These are phyloP conservation scores for Loriculus beryllinus DNA, from an alignment of 2,797 vertebrate genomes.

Conservation along the genomic window DNA sequence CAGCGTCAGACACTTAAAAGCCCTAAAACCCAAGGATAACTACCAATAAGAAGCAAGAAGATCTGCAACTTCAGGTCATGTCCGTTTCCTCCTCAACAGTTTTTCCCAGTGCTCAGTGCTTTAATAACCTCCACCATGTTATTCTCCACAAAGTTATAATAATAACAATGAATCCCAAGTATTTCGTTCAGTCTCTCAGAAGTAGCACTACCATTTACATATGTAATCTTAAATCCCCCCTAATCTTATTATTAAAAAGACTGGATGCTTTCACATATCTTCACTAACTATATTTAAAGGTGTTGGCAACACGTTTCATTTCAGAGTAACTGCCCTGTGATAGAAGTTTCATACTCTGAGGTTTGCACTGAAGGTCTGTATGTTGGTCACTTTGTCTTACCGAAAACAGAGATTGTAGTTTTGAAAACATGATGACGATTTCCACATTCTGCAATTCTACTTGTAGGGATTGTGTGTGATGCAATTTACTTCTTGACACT, in stretches of 20 bases:
- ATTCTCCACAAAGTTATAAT: neutral
- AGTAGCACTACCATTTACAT: neutral
- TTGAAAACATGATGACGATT: neutral
- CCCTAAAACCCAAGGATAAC: neutral
- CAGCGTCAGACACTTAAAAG: neutral
- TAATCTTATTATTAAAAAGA: neutral
- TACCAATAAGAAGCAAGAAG: neutral
- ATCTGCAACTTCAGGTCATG: neutral
- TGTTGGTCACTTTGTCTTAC: neutral
- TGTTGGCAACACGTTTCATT: neutral
- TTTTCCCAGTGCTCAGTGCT: neutral
- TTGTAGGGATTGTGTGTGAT: neutral
- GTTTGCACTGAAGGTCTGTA: neutral
- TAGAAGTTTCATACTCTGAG: neutral
- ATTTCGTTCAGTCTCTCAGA: neutral
- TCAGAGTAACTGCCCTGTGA: neutral
- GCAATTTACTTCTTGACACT: conserved; percentile 51
- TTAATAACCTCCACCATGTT: neutral
- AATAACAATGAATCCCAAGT: neutral
- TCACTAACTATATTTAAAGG: neutral
- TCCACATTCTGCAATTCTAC: conserved; percentile 19
- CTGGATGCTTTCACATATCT: neutral
- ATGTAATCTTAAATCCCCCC: neutral
- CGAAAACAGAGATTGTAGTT: neutral
- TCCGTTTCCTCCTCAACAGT: neutral